These are phyloP conservation scores for Neodiprion fabricii DNA, from an alignment of 1,140 invertebrate genomes.

Conservation along the genomic window DNA sequence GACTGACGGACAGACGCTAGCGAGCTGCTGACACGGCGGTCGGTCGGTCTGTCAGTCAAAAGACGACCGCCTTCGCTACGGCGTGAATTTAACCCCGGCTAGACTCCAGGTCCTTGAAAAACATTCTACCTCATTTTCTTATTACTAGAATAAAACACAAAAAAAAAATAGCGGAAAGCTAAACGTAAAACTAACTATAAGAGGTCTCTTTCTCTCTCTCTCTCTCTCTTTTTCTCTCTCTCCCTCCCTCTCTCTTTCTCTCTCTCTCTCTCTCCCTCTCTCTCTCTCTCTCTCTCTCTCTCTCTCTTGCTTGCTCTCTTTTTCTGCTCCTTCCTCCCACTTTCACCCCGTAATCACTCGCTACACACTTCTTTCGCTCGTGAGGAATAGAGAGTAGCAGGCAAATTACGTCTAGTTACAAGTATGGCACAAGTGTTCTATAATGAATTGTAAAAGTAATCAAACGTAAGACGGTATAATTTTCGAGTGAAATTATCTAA, in stretches of 20 bases:
- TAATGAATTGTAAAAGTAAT: not conserved
- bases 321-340: not conserved
- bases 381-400: constrained; percentile 9
- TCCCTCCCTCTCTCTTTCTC: not conserved
- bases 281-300: constrained; percentile 9
- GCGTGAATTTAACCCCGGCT: not conserved
- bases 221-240: constrained; percentile 16
- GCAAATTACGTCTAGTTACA: constrained; percentile 9
- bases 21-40: not conserved
- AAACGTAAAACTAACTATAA: too few species aligned
- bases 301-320: constrained; percentile 7
- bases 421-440: not conserved
- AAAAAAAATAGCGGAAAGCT: too few species aligned
- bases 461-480: too few species aligned
- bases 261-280: not conserved
- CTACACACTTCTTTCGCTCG: not conserved
- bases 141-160: too few species aligned
- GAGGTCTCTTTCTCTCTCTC: not conserved
- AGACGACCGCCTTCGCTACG: constrained; percentile 4
- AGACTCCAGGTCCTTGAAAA: not conserved
- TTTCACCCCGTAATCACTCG: not conserved
- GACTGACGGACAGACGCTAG: not conserved
- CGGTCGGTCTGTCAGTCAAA: not conserved
- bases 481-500: not conserved
- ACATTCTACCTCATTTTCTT: not conserved